Conservation (phyloP, 2,113 vertebrate species). For the Rhagologus leucostigma region DNA sequence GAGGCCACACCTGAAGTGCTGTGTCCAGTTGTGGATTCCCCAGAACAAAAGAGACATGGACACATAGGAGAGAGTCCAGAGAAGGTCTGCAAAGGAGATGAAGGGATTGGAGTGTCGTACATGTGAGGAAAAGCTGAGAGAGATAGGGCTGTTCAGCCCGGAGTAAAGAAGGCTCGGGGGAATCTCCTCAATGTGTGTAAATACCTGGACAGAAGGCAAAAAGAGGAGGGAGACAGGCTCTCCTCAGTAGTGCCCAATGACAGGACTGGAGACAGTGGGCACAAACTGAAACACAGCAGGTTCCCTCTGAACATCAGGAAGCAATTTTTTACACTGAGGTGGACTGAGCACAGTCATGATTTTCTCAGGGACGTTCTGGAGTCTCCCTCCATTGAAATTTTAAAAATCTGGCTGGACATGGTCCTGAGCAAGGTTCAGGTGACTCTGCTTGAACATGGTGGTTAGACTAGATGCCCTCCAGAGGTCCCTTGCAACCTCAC, state of each 20-base stretch:
- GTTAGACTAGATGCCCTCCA: background rate
- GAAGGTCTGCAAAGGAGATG: background rate
- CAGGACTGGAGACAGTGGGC: background rate
- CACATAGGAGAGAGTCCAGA: background rate
- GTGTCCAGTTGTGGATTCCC: fast-evolving
- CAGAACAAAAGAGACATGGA: background rate
- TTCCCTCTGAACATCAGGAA: background rate
- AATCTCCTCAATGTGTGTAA: background rate
- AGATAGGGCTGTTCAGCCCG: background rate
- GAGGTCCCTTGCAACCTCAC: background rate
- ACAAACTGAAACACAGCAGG: background rate
- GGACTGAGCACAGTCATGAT: fast-evolving
- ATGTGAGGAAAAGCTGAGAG: background rate
- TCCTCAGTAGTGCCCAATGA: too few relatives aligned
- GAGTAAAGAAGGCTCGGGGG: background rate
- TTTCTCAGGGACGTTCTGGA: background rate
- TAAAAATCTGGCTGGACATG: background rate
- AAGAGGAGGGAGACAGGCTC: background rate
- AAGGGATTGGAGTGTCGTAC: background rate
- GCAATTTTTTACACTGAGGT: background rate
- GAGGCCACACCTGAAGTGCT: background rate
- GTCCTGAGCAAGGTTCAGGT: background rate
- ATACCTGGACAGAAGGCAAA: background rate
- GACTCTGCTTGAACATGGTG: background rate
- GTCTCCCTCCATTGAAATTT: too few relatives aligned